Conservation (phyloP, 2,888 invertebrate genomes). For the Apantesis nais region DNA sequence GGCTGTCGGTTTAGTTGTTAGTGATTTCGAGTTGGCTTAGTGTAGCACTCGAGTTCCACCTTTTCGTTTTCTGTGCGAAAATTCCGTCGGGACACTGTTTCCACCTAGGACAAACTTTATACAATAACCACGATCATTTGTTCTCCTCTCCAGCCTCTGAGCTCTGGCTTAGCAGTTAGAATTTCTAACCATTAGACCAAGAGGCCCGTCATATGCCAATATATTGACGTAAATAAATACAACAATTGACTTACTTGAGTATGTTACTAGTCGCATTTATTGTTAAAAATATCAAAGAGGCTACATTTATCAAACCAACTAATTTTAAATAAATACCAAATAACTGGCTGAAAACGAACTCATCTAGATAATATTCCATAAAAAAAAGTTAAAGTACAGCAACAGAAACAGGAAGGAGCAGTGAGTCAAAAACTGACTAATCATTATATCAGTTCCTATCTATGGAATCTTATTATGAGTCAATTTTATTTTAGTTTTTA, state of each 20-base stretch:
- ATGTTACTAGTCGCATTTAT: neutral
- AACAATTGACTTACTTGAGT: neutral
- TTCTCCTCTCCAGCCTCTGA: too few species aligned
- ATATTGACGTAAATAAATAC: neutral
- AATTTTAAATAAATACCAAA: neutral
- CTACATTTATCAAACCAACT: neutral
- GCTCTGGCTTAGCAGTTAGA: too few species aligned
- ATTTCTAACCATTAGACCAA: too few species aligned
- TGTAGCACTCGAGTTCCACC: too few species aligned
- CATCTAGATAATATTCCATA: neutral
- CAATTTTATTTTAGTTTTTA: neutral
- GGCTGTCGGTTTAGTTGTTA: too few species aligned
- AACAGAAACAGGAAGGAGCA: neutral
- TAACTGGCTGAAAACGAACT: neutral
- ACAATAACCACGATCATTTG: too few species aligned
- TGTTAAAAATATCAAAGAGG: neutral
- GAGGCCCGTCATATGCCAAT: neutral
- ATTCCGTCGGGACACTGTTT: too few species aligned
- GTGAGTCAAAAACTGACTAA: conserved; percentile 3
- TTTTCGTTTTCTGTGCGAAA: too few species aligned
- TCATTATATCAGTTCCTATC: neutral
- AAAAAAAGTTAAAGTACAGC: neutral
- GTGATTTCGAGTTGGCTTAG: too few species aligned
- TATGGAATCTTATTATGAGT: conserved; percentile 8
- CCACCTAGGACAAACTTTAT: too few species aligned